phyloP scores from a whole-genome alignment of 2,113 vertebrate genomes.

The Leucosticte australis region DNA sequence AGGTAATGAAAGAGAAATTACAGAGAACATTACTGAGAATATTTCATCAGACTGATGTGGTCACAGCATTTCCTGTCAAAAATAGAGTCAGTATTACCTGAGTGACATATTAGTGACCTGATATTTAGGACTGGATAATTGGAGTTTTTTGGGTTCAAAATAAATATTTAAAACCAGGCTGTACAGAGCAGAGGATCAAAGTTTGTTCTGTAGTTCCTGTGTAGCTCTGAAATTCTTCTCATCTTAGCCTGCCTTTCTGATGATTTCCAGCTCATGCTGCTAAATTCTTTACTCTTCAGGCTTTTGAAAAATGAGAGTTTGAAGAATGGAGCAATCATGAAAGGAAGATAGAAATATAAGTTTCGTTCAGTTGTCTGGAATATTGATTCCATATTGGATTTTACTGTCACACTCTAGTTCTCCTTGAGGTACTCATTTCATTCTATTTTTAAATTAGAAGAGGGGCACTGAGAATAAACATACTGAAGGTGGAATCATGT shows the following conservation, averaged over 20 bases:
- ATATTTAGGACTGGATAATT: not conserved
- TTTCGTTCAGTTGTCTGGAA: not conserved
- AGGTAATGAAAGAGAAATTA: not conserved
- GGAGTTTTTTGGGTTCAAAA: not conserved
- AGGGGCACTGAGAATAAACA: not conserved
- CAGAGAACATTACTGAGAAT: not conserved
- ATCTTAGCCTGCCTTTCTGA: not conserved
- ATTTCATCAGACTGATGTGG: not conserved
- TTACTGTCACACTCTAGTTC: not conserved
- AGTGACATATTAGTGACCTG: not conserved
- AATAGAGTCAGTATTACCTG: not conserved
- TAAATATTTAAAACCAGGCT: not conserved
- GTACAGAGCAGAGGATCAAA: not conserved
- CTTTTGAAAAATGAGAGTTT: not conserved
- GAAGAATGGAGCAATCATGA: not conserved
- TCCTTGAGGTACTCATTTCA: not conserved
- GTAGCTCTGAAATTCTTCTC: not conserved
- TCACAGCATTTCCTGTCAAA: not conserved
- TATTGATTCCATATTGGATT: not conserved
- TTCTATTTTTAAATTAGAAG: not conserved
- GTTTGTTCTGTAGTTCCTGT: not conserved
- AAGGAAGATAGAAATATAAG: not conserved
- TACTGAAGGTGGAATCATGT: not conserved
- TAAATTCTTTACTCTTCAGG: not conserved
- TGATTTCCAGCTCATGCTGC: not conserved